These are phyloP conservation scores for Papilio elwesi DNA, from an alignment of 2,888 invertebrate species.

Conservation along the genomic window DNA sequence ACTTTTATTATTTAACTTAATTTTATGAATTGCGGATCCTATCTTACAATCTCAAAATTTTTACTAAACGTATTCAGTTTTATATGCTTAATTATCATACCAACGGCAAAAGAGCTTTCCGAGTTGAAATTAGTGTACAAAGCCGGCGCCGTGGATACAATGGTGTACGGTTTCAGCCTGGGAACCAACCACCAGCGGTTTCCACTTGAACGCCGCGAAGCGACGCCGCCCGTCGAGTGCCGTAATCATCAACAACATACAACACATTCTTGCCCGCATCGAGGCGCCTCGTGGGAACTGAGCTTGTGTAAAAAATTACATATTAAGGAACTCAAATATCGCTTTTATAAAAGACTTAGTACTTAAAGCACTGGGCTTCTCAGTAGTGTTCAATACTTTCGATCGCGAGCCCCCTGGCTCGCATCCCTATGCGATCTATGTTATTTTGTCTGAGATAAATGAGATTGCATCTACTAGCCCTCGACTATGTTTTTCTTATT, in stretches of 20 bases:
- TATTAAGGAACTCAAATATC: background rate
- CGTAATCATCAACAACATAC: conserved; percentile 28
- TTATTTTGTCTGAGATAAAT: no score
- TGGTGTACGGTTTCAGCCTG: conserved; percentile 68
- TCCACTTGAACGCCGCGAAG: conserved; percentile 54
- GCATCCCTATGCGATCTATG: no score
- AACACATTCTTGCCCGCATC: conserved; percentile 39
- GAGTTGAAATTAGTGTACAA: conserved; percentile 42
- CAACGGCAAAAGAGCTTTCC: conserved; percentile 26
- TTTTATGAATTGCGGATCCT: background rate
- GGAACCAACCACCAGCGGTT: conserved; percentile 60
- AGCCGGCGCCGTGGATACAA: conserved; percentile 50
- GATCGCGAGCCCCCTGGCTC: no score
- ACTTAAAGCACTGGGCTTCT: no score
- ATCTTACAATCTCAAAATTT: background rate
- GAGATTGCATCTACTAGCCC: no score
- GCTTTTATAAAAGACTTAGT: no score
- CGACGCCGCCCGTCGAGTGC: conserved; percentile 36
- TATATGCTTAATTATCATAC: background rate
- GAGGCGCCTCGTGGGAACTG: conserved; percentile 27
- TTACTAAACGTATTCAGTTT: background rate
- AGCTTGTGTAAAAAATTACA: conserved; percentile 1
- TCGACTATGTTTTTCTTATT: no score
- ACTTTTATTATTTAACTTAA: background rate
- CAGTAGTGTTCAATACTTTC: no score